Evolutionary conservation across 1,140 invertebrate genomes (phyloP).

Genomic region (Anoplolepis gracilipes): DNA sequence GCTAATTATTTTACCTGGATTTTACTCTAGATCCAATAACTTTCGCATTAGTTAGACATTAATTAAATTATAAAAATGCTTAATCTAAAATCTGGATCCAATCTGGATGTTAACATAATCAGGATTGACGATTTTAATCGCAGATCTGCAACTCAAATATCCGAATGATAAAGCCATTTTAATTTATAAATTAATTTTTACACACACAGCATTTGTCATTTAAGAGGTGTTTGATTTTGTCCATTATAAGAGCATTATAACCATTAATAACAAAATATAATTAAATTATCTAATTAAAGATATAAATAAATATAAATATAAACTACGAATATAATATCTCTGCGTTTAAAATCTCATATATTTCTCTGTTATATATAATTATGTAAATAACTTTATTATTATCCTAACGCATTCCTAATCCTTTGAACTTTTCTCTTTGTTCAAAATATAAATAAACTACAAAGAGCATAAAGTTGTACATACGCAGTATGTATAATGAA

Average conservation of each 20-base stretch:
- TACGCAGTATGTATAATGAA: neutral
- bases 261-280: neutral
- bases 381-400: conserved; percentile 31
- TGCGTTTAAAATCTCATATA: conserved; percentile 15
- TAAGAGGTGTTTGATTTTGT: neutral
- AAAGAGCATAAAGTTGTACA: conserved; percentile 9
- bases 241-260: neutral
- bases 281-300: neutral
- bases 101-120: neutral
- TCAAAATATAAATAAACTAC: neutral
- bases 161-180: neutral
- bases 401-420: neutral
- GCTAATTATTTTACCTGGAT: conserved; percentile 18
- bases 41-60: conserved; percentile 14
- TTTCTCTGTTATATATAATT: neutral
- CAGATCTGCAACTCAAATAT: neutral
- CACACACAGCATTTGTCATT: neutral
- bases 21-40: conserved; percentile 30
- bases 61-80: conserved; percentile 30
- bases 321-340: conserved; percentile 3
- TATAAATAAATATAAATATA: neutral
- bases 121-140: conserved; percentile 22
- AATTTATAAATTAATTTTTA: neutral
- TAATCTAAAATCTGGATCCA: conserved; percentile 16
- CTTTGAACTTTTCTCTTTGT: neutral